Evolutionary conservation across 2,888 invertebrate species (phyloP), one percentile per base, ranked within the genome.

Genomic region (Protodeltote pygarga): DNA sequence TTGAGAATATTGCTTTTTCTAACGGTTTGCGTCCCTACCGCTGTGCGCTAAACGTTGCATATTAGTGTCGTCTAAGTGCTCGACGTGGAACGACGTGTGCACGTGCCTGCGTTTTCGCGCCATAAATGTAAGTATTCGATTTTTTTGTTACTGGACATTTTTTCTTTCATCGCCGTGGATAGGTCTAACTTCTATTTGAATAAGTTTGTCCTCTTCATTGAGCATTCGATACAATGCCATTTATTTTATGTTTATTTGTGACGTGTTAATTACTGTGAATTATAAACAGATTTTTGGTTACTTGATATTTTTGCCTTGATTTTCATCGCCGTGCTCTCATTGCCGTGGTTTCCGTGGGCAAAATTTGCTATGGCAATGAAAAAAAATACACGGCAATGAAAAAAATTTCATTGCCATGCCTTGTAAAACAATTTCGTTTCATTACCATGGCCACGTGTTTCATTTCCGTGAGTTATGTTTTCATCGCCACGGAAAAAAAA

Each of bases 241-340:
- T 31, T 31, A 13, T 31, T 9, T 16, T 31, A 16, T 17, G 9
- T 31, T 34, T 34, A 25, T 25, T 25, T 34, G 34, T 34, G 34
- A 34, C 11, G 34, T 34, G 23, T 34, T 34, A 21, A 34, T 34
- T 41, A 24, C 40, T 41, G 21, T 21, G 32, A 41, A 39, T 14
- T 10, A n/a, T n/a, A 17, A 39, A 38, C 29, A 39, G 29, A 21
- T 32, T 33, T 41, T 32, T 33, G n/a, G 23, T 31, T 25, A 24
- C 14, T 41, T 41, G 24, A 10, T 33, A 11, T 27, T 33, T 33
- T 33, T 33, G 33, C 41, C 33, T 33, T 41, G 33, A 20, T 41
- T 41, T 41, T 41, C 27, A 41, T 41, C 25, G 33, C 19, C 41
- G 27, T 41, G 41, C 25, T 41, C 19, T 41, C 40, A 41, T 41